Percentiles rank a stretch among this genome's conserved stretches.
These are phyloP conservation scores for Rattus norvegicus DNA, from an alignment of 2,113 vertebrate genomes.

Conservation along the genomic window GRCr8 NC_086037.1:32198001-32198500, in stretches of 20 bases:
- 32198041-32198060: constrained; percentile 79
- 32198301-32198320: constrained; percentile 31
- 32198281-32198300: constrained; percentile 67
- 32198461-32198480: constrained; percentile 60
- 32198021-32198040: constrained; percentile 81
- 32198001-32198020: constrained; percentile 85
- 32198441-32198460: constrained; percentile 25
- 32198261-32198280: constrained; percentile 62
- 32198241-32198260: constrained; percentile 67
- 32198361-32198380: constrained; percentile 53
- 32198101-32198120: constrained; percentile 79
- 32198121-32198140: constrained; percentile 18
- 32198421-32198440: constrained; percentile 63
- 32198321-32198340: constrained; percentile 47
- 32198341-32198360: constrained; percentile 20
- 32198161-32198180: constrained; percentile 64
- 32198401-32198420: constrained; percentile 56
- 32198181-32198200: constrained; percentile 63
- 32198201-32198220: constrained; percentile 64
- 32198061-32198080: constrained; percentile 67
- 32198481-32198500: constrained; percentile 36
- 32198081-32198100: constrained; percentile 78
- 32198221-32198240: constrained; percentile 65
- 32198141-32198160: constrained; percentile 66
- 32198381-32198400: constrained; percentile 45